Evolutionary conservation across 2,113 vertebrate species (phyloP).

Genomic region (Morone chrysops): DNA sequence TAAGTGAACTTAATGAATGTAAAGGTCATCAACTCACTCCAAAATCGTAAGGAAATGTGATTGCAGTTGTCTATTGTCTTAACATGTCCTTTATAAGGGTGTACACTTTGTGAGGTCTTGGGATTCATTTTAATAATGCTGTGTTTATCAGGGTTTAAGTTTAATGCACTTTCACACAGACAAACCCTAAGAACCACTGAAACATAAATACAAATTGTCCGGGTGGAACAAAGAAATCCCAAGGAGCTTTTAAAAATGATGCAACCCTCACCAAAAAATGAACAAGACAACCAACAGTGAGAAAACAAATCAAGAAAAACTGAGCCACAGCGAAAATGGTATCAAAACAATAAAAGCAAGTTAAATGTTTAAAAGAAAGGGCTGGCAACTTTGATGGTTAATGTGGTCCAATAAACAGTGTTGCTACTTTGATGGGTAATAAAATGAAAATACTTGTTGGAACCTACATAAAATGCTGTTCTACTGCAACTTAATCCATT

Average conservation of each 20-base stretch:
- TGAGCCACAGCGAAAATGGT: not conserved
- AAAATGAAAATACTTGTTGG: conserved; percentile 29
- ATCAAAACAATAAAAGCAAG: conserved; percentile 40
- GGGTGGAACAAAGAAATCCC: conserved; percentile 64
- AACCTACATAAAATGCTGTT: conserved; percentile 39
- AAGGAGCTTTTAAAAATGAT: conserved; percentile 36
- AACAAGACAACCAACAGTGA: accelerated
- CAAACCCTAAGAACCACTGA: conserved; percentile 2
- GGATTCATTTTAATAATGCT: not conserved
- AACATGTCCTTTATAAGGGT: not conserved
- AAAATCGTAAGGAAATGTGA: not conserved
- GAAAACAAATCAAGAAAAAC: conserved; percentile 35
- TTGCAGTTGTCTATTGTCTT: not conserved
- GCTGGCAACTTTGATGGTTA: conserved; percentile 61
- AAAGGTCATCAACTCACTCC: not conserved
- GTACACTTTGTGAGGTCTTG: conserved; percentile 35
- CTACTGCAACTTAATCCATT: conserved; percentile 17
- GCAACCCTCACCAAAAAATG: conserved; percentile 11
- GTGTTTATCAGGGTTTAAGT: conserved; percentile 30
- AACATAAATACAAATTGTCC: conserved; percentile 31
- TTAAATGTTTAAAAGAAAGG: conserved; percentile 22
- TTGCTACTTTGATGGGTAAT: conserved; percentile 59
- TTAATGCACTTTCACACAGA: conserved; percentile 22
- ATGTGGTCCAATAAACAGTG: conserved; percentile 47
- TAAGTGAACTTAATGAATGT: not conserved